Percentiles rank a stretch among this genome's conserved stretches.
Evolutionary conservation across 2,797 vertebrate species (phyloP).

Genomic region (Bradypodion pumilum): DNA sequence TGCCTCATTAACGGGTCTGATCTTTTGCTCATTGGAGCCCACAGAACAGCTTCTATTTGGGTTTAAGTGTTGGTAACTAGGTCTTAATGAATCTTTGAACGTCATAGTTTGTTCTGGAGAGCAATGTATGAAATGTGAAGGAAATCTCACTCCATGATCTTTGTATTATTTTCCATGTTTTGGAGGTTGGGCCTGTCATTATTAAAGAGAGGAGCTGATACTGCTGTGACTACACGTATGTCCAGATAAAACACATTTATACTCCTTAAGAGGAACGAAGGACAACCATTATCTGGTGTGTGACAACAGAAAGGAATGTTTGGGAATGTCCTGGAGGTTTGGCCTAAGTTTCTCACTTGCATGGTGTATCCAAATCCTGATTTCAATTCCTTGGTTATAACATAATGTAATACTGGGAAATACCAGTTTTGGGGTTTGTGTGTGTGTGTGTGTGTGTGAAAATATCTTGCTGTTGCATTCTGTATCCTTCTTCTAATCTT

Average conservation of each 20-base stretch:
- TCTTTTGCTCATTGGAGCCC: conserved; percentile 57
- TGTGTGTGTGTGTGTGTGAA: no score
- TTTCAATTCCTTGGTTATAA: background rate
- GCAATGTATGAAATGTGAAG: background rate
- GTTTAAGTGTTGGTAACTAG: background rate
- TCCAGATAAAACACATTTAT: background rate
- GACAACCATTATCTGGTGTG: background rate
- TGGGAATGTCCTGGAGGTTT: background rate
- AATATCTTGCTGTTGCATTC: background rate
- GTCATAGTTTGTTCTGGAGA: background rate
- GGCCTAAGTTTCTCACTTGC: no score
- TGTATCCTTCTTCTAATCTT: background rate
- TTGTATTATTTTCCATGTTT: background rate
- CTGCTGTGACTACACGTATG: background rate
- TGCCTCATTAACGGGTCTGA: conserved; percentile 44
- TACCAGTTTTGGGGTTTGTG: background rate
- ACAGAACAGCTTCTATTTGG: conserved; percentile 53
- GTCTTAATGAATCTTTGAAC: background rate
- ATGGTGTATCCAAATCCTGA: background rate
- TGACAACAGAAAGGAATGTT: background rate
- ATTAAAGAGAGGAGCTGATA: background rate
- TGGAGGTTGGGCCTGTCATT: background rate
- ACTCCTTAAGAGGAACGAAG: background rate
- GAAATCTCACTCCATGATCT: background rate
- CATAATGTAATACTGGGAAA: background rate